Evolutionary conservation across 2,888 invertebrate genomes (phyloP).

Genomic region (Andrena dorsata): DNA sequence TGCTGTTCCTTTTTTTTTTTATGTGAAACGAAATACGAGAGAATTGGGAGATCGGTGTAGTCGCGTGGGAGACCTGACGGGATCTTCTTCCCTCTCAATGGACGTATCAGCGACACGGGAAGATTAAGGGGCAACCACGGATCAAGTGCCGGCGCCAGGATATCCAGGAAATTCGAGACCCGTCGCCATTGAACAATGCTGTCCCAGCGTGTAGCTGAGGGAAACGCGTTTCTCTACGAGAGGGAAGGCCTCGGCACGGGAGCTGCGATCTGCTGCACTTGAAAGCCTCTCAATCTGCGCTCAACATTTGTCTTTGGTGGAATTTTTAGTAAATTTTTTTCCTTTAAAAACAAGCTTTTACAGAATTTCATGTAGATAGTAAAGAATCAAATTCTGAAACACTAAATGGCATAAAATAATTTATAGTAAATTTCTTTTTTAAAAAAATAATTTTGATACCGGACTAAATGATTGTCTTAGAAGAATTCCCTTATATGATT

Average conservation of each 20-base stretch:
- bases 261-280: conserved; percentile 1
- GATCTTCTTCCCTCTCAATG: conserved; percentile 7
- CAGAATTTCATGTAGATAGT: no score
- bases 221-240: conserved; percentile 17
- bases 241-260: not conserved
- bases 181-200: conserved; percentile 56
- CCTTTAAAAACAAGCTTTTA: no score
- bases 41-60: not conserved
- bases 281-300: not conserved
- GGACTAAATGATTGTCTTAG: no score
- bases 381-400: no score
- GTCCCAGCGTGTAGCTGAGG: conserved; percentile 35
- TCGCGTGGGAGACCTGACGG: not conserved
- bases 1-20: no score
- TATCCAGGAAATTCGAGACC: conserved; percentile 60
- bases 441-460: no score
- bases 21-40: not conserved
- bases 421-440: no score
- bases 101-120: conserved; percentile 11
- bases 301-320: not conserved
- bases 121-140: conserved; percentile 25
- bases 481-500: no score
- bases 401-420: no score
- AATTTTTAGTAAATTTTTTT: not conserved
- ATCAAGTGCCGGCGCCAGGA: conserved; percentile 65